Conservation (phyloP, 2,797 vertebrate genomes). For the Neoniphon sammara region DNA sequence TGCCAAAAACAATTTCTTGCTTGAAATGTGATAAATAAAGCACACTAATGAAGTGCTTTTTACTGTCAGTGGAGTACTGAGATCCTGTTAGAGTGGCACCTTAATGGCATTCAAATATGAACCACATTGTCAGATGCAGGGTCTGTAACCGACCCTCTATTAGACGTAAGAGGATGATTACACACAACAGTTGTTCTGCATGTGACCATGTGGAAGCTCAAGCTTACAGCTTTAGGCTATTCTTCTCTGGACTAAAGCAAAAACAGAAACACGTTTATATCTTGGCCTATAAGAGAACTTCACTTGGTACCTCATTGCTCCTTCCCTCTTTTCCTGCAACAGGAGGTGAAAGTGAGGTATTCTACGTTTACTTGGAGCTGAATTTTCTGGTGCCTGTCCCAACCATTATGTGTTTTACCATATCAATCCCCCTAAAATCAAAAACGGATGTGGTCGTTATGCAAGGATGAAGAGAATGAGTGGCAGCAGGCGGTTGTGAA, state of each 20-base stretch:
- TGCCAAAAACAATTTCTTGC: constrained; percentile 71
- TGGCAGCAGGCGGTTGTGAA: constrained; percentile 65
- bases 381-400: constrained; percentile 50
- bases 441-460: constrained; percentile 75
- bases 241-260: constrained; percentile 55
- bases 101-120: constrained; percentile 71
- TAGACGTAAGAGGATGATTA: constrained; percentile 61
- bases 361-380: constrained; percentile 42
- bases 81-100: constrained; percentile 66
- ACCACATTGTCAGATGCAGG: constrained; percentile 67
- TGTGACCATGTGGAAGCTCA: constrained; percentile 50
- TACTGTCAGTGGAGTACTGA: constrained; percentile 47
- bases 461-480: constrained; percentile 72
- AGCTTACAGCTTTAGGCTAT: constrained; percentile 36
- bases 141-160: constrained; percentile 44
- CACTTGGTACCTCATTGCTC: constrained; percentile 43
- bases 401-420: constrained; percentile 68
- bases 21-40: constrained; percentile 73
- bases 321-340: constrained; percentile 45
- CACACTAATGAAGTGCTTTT: constrained; percentile 66
- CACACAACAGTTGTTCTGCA: constrained; percentile 53
- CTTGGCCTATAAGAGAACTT: constrained; percentile 48
- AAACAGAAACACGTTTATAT: constrained; percentile 65
- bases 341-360: constrained; percentile 46
- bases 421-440: constrained; percentile 74